Evolutionary conservation across 2,113 vertebrate species (phyloP), one percentile per base, ranked within the genome.

Genomic region (Charina bottae): DNA sequence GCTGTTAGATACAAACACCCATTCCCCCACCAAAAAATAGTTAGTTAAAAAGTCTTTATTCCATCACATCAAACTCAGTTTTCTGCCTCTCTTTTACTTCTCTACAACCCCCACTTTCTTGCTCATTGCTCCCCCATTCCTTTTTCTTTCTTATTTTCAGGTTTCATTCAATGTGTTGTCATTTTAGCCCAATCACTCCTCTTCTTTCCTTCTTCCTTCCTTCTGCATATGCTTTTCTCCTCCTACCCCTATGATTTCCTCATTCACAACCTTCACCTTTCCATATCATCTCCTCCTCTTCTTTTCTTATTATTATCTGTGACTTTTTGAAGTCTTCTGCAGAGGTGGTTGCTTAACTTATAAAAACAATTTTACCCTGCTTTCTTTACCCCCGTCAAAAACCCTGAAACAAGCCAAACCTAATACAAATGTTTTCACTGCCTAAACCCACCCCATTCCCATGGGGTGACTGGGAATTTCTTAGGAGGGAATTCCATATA

Each of bases 111-210:
- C 49, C 68, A 89, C 17, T 28, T 87, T 7, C 85, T 9, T 90
- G 3, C 78, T 0, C 0, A 4, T 56, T 37, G 23, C 46, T 4
- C 3, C 24, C 42, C 37, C 8, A 0, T 1, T 2, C 17, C 72
- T 54, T 28, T 28, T 23, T 55, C 24, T 68, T 13, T 17, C 17
- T 26, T 88, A 19, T 13, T 15, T 68, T 72, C 62, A 33, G 28
- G 33, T 60, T 60, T 23, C 17, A 19, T 19, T 7, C 60, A 49
- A 49, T 49, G 49, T 49, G 49, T 49, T 49, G 49, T 7, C 49
- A 49, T 49, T 49, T 49, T 7, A 49, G 49, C 49, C 49, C 49
- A 49, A 15, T 8, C 28, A 86, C 28, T 56, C 26, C 6, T 86
- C 56, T 64, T 8, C 24, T n/a, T 68, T 28, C 49, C 49, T 49